Conservation (phyloP, 2,797 vertebrate species). For the Pangasius krempfi region DNA sequence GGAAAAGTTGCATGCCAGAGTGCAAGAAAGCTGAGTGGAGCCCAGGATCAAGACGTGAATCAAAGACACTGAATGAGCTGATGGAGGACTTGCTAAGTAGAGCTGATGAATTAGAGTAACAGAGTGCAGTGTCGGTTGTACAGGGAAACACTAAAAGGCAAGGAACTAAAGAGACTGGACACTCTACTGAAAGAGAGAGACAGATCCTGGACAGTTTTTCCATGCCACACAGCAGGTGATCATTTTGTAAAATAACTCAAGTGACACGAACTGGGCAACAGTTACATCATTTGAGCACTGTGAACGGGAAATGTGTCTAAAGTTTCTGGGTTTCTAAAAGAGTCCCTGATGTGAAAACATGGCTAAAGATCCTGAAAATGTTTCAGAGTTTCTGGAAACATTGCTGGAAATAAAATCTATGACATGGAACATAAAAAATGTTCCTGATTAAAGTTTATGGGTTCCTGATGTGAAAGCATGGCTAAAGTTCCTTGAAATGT, state of each 20-base stretch:
- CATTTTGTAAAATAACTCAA: background rate
- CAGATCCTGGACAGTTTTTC: background rate
- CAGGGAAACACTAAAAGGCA: background rate
- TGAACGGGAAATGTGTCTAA: background rate
- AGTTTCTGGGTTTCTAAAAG: background rate
- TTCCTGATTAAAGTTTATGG: background rate
- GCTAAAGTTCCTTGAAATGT: background rate
- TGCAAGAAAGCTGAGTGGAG: background rate
- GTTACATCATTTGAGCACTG: background rate
- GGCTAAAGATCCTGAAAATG: background rate
- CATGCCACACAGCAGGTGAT: background rate
- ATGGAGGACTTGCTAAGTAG: slow-evolving; percentile 2
- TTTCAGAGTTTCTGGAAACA: background rate
- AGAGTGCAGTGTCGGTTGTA: background rate
- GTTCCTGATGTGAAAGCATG: background rate
- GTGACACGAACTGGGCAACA: background rate
- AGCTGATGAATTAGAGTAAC: slow-evolving; percentile 22
- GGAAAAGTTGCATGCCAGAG: slow-evolving; percentile 12
- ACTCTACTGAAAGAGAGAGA: background rate
- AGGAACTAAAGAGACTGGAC: background rate
- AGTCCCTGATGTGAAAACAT: background rate
- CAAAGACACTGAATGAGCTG: background rate
- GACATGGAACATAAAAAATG: background rate
- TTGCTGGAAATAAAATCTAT: background rate
- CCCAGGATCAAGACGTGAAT: background rate